Base-by-base conservation (phyloP, 2,888 invertebrate species). In the Gonocerus acuteangulatus region DNA sequence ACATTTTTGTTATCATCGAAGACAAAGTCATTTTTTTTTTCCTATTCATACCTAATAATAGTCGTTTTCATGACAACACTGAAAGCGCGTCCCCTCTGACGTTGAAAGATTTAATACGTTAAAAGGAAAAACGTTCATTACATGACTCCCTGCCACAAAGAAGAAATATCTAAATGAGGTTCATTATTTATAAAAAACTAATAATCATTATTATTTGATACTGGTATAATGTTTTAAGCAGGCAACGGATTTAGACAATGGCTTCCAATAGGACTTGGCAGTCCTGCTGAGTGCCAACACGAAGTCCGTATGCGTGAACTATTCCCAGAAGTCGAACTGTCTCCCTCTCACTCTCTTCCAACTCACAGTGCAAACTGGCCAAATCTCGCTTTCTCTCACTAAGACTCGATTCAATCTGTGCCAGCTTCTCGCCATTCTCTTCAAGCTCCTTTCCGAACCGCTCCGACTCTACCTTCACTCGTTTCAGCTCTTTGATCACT, bases 391-490 rank as follows among this genome's bases (percentile, higher is more conserved):
- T 67, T 47, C 72, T 68, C 6, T 70, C 70, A n/a, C 70, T 69
- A 19, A 73, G 62, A n/a, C 70, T 62, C 13, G 67, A 60, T 22
- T 71, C 70, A 16, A 71, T 65, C 36, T 72, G 71, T 6, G 67
- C 66, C 44, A 74, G 66, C 15, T 69, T 69, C 51, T 67, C 64
- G 15, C 71, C 70, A 49, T 72, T 72, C 9, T 69, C 63, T 48
- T 72, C 70, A 18, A 73, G 48, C 44, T 70, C 69, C 15, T 58
- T 60, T 2, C 62, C 64, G 6, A 66, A 65, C 22, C 67, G 66
- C 47, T 72, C 72, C 15, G 72, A 63, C 54, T 71, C 70, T 16
- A 61, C 64, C 18, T 67, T 51, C 51, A 69, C 63, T n/a, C 62
- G 59, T 27, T 70, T 69, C 51, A 71, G 57, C 60, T 71, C 70